A percentile compares a stretch with the other conserved stretches of the same genome.
These are phyloP conservation scores for Bursaphelenchus okinawaensis DNA, from an alignment of 2,888 invertebrate genomes.

Conservation along the genomic window DNA sequence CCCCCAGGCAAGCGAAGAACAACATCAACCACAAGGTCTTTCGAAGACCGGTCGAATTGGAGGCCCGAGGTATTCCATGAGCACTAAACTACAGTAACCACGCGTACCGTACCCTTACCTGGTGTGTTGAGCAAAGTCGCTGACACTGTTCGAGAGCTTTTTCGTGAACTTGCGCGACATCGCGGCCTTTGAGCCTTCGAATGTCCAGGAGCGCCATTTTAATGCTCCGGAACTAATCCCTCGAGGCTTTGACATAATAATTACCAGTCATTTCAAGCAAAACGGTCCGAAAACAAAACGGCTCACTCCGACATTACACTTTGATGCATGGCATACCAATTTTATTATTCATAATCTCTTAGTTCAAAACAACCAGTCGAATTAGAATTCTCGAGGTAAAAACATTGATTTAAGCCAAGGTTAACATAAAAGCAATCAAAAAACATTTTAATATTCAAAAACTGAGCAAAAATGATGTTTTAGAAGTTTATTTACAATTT, in stretches of 20 bases:
- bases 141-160: slow-evolving; percentile 30
- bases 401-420: too few species aligned
- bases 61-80: slow-evolving; percentile 55
- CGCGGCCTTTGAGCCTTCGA: neutral
- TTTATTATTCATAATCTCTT: neutral
- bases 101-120: slow-evolving; percentile 22
- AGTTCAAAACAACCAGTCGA: too few species aligned
- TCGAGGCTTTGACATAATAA: neutral
- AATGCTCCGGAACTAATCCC: neutral
- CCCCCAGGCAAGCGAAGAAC: slow-evolving; percentile 44
- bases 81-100: slow-evolving; percentile 30
- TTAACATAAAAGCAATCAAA: too few species aligned
- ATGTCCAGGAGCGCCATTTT: neutral
- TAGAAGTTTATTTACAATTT: too few species aligned
- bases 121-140: slow-evolving; percentile 48
- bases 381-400: too few species aligned
- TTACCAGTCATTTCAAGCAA: neutral
- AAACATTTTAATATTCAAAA: too few species aligned
- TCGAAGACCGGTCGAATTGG: slow-evolving; percentile 37
- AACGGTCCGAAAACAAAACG: too few species aligned
- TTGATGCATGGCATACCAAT: too few species aligned
- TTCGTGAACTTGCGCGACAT: neutral
- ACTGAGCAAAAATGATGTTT: too few species aligned
- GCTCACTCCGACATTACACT: too few species aligned
- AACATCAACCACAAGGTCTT: slow-evolving; percentile 46